Evolutionary conservation across 2,113 vertebrate genomes (phyloP).

Genomic region (Pterocles burchelli): DNA sequence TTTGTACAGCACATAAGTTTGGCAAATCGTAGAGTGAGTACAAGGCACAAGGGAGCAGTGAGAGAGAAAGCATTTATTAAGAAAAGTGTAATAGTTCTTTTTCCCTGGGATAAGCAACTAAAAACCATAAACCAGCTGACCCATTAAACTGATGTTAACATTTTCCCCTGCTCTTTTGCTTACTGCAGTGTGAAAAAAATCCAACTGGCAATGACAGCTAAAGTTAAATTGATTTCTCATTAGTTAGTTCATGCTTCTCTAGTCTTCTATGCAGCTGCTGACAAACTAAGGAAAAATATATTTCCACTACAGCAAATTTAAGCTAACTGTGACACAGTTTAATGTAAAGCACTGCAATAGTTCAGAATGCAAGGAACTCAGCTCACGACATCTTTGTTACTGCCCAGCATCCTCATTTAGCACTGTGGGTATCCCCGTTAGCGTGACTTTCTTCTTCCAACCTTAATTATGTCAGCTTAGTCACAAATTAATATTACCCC

Average conservation of each 20-base stretch:
- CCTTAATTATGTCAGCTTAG: neutral
- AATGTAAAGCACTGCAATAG: neutral
- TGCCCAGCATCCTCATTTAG: neutral
- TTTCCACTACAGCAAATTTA: neutral
- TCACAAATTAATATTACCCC: neutral
- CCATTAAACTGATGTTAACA: neutral
- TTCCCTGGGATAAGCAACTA: neutral
- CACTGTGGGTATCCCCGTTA: neutral
- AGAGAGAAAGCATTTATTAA: slow-evolving; percentile 48
- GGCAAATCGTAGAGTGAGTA: neutral
- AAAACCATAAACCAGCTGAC: neutral
- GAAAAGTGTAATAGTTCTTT: neutral
- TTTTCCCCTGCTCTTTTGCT: neutral
- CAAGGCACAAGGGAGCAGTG: neutral
- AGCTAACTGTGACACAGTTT: neutral
- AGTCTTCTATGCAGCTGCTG: neutral
- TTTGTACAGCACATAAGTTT: neutral
- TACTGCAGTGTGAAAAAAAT: neutral
- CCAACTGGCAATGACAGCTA: neutral
- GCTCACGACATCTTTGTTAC: neutral
- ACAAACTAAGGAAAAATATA: neutral
- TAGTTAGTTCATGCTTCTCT: neutral
- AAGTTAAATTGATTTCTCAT: neutral
- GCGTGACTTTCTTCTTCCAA: neutral
- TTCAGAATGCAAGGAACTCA: neutral